A percentile compares a stretch with the other conserved stretches of the same genome.
phyloP scores from a whole-genome alignment of 2,888 invertebrate genomes.

The Dorcus hopei region DNA sequence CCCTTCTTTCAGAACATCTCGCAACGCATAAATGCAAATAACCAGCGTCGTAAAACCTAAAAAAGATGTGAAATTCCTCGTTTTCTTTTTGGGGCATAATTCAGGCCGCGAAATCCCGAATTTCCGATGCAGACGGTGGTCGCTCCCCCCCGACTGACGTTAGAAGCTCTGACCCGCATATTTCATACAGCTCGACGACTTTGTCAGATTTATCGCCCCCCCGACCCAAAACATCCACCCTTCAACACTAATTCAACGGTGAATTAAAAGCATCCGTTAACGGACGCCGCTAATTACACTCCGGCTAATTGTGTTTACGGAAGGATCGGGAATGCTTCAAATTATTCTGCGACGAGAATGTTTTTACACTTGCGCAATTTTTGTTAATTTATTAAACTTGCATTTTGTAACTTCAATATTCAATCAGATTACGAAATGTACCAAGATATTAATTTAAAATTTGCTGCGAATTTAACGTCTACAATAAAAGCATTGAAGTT shows the following conservation, averaged over 20 bases:
- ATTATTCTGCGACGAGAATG: too few species aligned
- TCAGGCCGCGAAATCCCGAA: too few species aligned
- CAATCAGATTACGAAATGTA: too few species aligned
- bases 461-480: neutral
- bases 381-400: too few species aligned
- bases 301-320: neutral
- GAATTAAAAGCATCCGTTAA: constrained; percentile 10
- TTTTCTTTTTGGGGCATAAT: too few species aligned
- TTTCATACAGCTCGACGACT: constrained; percentile 20
- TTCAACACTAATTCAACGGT: constrained; percentile 11
- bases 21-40: too few species aligned
- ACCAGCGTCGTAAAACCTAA: too few species aligned
- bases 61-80: too few species aligned
- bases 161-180: constrained; percentile 17
- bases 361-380: too few species aligned
- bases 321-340: neutral
- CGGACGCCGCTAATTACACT: neutral
- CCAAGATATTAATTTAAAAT: neutral
- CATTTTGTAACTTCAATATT: too few species aligned
- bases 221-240: constrained; percentile 18
- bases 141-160: constrained; percentile 7
- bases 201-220: constrained; percentile 18
- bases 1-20: too few species aligned
- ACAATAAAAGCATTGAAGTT: neutral
- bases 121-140: neutral